Percentiles rank a stretch among this genome's conserved stretches.
These are phyloP conservation scores for Dolomedes plantarius DNA, from an alignment of 2,888 invertebrate species.

Conservation along the genomic window DNA sequence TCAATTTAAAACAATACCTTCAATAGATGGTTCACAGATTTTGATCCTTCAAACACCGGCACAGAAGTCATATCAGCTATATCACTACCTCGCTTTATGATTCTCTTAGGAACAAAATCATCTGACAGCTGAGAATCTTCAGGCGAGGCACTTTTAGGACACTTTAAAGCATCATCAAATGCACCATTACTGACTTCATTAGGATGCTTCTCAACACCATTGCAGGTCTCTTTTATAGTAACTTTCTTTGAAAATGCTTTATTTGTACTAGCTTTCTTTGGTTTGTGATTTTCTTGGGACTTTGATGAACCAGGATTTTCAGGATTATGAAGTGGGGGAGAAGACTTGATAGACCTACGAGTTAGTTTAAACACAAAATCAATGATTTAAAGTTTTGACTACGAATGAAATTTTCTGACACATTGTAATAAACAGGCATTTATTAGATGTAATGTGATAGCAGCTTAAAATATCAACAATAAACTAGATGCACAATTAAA, in stretches of 20 bases:
- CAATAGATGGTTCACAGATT: not conserved
- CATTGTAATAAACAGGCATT: too few species aligned
- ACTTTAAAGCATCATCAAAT: too few species aligned
- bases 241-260: too few species aligned
- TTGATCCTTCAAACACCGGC: too few species aligned
- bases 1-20: not conserved
- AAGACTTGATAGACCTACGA: not conserved
- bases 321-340: not conserved
- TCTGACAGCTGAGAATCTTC: too few species aligned
- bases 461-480: too few species aligned
- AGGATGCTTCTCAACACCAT: not conserved
- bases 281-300: not conserved
- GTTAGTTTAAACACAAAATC: too few species aligned
- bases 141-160: too few species aligned
- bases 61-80: not conserved
- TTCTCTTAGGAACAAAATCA: conserved; percentile 42
- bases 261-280: not conserved
- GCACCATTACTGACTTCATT: not conserved
- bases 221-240: not conserved
- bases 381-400: too few species aligned
- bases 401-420: too few species aligned
- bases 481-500: too few species aligned
- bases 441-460: too few species aligned
- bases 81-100: conserved; percentile 61
- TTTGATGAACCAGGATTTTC: not conserved